Base-by-base conservation (phyloP, 2,113 vertebrate species). In the Sprattus sprattus region DNA sequence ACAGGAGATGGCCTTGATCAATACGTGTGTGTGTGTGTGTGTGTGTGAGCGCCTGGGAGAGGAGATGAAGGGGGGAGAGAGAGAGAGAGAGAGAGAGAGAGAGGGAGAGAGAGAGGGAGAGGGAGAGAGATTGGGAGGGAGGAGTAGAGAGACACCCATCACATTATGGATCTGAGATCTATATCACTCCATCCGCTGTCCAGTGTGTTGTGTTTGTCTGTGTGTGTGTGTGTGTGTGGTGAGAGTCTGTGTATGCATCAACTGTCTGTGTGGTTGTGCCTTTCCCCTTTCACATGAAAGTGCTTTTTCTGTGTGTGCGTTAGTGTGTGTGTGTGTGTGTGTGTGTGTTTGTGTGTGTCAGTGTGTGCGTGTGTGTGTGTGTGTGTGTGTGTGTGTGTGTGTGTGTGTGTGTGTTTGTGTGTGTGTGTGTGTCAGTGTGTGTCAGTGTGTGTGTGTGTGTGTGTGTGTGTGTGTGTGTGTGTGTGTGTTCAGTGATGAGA, bases 1-100 rank as follows among this genome's bases (percentile, higher is more conserved):
- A 67, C 64, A 86, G 86, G 67, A 87, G 88, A 85, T 86, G 44
- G 75, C 80, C 44, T 88, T 86, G 88, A 93, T 94, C 93, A 91
- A 93, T 94, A 92, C 88, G 87, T 89, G 87, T 87, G 83, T 92
- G 89, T 85, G 86, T 50, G 47, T 32, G 81, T 32, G 57, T 22
- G 57, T 7, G 57, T 7, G 57, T 22, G 57, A 3, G 3, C 2
- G 57, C 0, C 18, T 22, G 54, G 22, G 57, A 64, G 57, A 67
- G 64, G 10, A 2, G 25, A 28, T 8, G 64, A 67, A 11, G n/a
- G 60, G n/a, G 20, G 9, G 60, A 64, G 20, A 64, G 60, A 64
- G 57, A 64, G 20, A 64, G 20, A 64, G 18, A n/a, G 16, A 18
- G 15, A 57, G 57, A n/a, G 57, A 64, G 57, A n/a, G 18, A 64